A percentile compares a stretch with the other conserved stretches of the same genome.
These are phyloP conservation scores for pig (Sus scrofa) DNA, from an alignment of 2,113 vertebrate genomes.

Conservation along the genomic window T2T-Sscrofa CM000817.6:64625001-64625500, in stretches of 20 bases:
- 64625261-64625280: neutral
- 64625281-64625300: neutral
- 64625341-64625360: neutral
- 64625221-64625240: neutral
- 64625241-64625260: neutral
- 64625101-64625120: neutral
- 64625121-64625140: constrained; percentile 11
- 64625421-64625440: constrained; percentile 7
- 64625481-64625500: neutral
- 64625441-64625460: neutral
- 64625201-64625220: neutral
- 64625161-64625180: neutral
- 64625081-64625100: neutral
- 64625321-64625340: neutral
- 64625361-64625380: neutral
- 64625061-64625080: neutral
- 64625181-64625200: neutral
- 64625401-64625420: neutral
- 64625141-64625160: neutral
- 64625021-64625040: neutral
- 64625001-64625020: neutral
- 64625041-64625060: neutral
- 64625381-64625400: neutral
- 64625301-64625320: neutral
- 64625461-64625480: neutral